Base-by-base conservation (phyloP, 2,888 invertebrate genomes). In the Oscheius sp. region DNA sequence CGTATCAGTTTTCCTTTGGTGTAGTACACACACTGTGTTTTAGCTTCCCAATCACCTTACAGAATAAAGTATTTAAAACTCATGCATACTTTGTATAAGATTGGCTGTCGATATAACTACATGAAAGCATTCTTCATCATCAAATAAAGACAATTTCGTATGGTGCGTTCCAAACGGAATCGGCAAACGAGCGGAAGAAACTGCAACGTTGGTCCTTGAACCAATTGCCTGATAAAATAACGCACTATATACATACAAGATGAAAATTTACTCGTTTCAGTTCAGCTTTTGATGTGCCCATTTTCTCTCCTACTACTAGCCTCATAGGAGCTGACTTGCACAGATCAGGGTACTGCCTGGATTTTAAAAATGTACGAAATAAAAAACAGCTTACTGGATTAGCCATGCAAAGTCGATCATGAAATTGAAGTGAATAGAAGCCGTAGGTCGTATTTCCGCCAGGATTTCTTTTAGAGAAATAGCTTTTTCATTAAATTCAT, bases 131-230 rank as follows among this genome's bases (percentile, higher is more conserved):
- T 58, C 52, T 2, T 76, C 80, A 55, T 74, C 73, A 35, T 84
- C 82, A 46, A 84, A 76, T 18, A 86, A 66, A 2, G 82, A 82
- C 69, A 86, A 69, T 70, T 86, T 86, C 16, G 86, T 76, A 68
- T 86, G 86, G 77, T 86, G 86, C 1, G 80, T 80, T 1, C 86
- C 85, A 69, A 70, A 86, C 0, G 77, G 77, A 70, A 84, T 81
- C 1, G 84, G 82, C 9, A 83, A 59, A 0, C 55, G 63, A 0
- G 81, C 84, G 7, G 58, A 58, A 9, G 55, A 9, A 0, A 84
- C 77, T 18, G 43, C 61, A 12, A 82, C 72, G 35, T 79, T 75
- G n/a, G 55, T 49, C 1, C 18, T 53, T 2, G 16, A 27, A 45
- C 53, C 61, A 1, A 72, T 29, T 29, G n/a, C 46, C 55, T 66